Base-by-base conservation (phyloP, 2,888 invertebrate species). In the Dendrolimus pini region DNA sequence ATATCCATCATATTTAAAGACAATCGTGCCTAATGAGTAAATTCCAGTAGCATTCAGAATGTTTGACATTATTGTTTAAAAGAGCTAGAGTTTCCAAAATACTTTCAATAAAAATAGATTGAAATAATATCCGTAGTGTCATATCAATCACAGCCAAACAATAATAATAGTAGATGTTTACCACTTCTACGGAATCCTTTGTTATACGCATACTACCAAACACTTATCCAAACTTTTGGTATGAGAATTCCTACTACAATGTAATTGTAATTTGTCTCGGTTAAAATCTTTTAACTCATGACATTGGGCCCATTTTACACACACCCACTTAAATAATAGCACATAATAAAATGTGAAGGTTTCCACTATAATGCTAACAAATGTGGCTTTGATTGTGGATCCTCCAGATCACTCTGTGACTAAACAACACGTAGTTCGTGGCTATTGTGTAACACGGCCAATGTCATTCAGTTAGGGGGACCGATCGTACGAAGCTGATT, bases 311-410 rank as follows among this genome's bases (percentile, higher is more conserved):
- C 58, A 55, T 54, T 55, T 53, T 42, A 14, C 54, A 53, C 56
- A 58, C 55, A 54, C 53, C 54, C n/a, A 56, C 57, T 56, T 53
- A 59, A 57, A 14, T 52, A 47, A 41, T 54, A 54, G 58, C 41
- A 52, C 56, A 56, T 59, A 64, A 68, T 65, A 64, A 61, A 69
- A 68, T 67, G 62, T 61, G 73, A 76, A 76, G 75, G 74, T 69
- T 71, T 68, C 63, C 56, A 47, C 6, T 47, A 53, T 59, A 66
- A 60, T 61, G 71, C 69, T 78, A 77, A 83, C 68, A 71, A 72
- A 77, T 74, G 66, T 72, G 77, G 76, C 76, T 79, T 83, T 80
- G 78, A 72, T 75, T 47, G 47, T 47, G 9, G 47, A 47, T 10
- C 12, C 47, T 47, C 47, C 47, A 47, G 47, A 12, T 47, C 47